These are phyloP conservation scores for Tylochromis polylepis DNA, from an alignment of 2,113 vertebrate genomes.

Conservation along the genomic window DNA sequence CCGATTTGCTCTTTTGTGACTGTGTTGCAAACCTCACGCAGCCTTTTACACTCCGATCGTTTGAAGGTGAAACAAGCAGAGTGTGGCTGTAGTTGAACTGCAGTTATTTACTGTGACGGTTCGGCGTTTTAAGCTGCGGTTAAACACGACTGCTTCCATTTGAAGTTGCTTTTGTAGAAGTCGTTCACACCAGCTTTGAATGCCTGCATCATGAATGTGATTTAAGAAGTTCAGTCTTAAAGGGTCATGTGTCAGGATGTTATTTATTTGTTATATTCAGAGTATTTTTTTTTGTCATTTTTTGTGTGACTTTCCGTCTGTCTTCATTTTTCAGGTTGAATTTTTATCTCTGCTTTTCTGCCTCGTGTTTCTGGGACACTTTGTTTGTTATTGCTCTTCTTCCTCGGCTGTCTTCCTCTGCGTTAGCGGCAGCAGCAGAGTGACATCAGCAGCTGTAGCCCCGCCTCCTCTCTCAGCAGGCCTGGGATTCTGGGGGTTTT, in stretches of 20 bases:
- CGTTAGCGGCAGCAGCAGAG: neutral
- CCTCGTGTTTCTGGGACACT: neutral
- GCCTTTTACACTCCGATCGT: neutral
- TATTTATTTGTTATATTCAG: neutral
- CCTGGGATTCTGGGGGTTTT: constrained; percentile 79
- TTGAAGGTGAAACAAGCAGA: neutral
- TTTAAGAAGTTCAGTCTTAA: no score
- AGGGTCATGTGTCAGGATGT: neutral
- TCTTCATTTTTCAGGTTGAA: neutral
- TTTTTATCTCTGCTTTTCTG: neutral
- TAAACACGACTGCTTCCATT: rapidly evolving
- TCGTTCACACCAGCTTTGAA: neutral
- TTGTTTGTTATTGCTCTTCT: neutral
- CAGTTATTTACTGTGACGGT: neutral
- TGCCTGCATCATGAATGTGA: no score
- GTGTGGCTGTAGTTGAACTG: rapidly evolving
- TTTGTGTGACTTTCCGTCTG: neutral
- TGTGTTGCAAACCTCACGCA: neutral
- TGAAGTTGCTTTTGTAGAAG: neutral
- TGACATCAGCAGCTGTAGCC: constrained; percentile 20
- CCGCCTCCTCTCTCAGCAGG: constrained; percentile 7
- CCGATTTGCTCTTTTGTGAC: neutral
- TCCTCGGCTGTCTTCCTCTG: neutral
- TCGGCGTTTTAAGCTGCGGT: neutral
- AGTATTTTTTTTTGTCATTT: no score